Evolutionary conservation across 1,140 invertebrate species (phyloP).

Genomic region (Homarus americanus): DNA sequence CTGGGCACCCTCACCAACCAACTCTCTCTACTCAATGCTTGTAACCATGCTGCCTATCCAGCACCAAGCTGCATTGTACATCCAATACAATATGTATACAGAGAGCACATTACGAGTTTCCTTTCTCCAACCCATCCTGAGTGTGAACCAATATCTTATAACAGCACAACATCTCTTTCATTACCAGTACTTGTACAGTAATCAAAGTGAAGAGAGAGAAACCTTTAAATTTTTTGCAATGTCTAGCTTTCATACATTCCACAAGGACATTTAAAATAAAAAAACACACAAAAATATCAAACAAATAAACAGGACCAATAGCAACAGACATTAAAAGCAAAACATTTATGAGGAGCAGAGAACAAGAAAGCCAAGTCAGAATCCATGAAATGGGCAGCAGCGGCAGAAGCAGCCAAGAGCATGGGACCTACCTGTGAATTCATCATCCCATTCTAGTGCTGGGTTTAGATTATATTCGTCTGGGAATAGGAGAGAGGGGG

Average conservation of each 20-base stretch:
- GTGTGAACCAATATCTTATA: no score
- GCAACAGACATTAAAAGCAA: slow-evolving; percentile 1
- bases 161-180: no score
- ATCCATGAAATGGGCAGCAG: neutral
- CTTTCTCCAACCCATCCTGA: no score
- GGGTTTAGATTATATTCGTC: slow-evolving; percentile 99
- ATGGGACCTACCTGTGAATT: slow-evolving; percentile 96
- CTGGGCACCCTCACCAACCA: no score
- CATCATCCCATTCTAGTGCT: slow-evolving; percentile 99
- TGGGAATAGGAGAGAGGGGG: slow-evolving; percentile 82
- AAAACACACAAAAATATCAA: neutral
- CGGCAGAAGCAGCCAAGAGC: slow-evolving; percentile 48
- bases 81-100: no score
- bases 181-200: no score
- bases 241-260: slow-evolving; percentile 4
- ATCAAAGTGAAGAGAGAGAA: no score
- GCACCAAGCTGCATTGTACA: no score
- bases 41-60: no score
- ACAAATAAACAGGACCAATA: neutral
- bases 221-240: neutral
- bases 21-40: no score
- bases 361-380: slow-evolving; percentile 8
- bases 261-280: neutral
- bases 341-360: slow-evolving; percentile 7
- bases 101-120: no score